Percentiles rank a stretch among this genome's conserved stretches.
These are phyloP conservation scores for Aegotheles bennettii DNA, from an alignment of 2,113 vertebrate species.

Conservation along the genomic window DNA sequence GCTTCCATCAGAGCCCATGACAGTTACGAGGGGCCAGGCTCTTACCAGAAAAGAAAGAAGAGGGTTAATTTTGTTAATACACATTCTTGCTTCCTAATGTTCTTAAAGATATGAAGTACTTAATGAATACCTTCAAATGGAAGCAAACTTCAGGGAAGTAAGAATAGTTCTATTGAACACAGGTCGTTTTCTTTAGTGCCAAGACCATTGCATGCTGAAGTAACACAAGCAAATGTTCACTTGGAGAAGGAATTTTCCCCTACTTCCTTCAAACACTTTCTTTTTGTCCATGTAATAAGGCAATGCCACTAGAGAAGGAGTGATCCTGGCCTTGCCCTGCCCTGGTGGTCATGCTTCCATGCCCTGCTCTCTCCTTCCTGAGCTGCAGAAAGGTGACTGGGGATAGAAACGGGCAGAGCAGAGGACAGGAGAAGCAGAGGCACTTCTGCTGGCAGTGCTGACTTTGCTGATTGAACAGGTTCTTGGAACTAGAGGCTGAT, in stretches of 20 bases:
- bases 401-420: not conserved
- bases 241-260: not conserved
- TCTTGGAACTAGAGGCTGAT: not conserved
- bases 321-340: not conserved
- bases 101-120: not conserved
- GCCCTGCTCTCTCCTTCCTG: not conserved
- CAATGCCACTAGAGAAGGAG: not conserved
- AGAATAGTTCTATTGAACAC: not conserved
- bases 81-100: not conserved
- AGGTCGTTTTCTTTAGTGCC: not conserved
- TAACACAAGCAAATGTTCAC: not conserved
- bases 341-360: not conserved
- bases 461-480: not conserved
- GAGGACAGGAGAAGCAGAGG: not conserved
- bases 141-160: not conserved
- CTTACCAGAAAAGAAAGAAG: not conserved
- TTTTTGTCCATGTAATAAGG: not conserved
- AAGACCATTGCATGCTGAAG: not conserved
- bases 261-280: not conserved
- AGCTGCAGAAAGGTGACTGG: not conserved
- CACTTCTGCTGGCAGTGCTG: not conserved
- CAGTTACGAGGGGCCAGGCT: not conserved
- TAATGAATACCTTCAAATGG: not conserved
- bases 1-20: not conserved
- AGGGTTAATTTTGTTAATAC: not conserved